These are phyloP conservation scores for Drosophila antonietae DNA, from an alignment of 2,888 invertebrate genomes.

Conservation along the genomic window DNA sequence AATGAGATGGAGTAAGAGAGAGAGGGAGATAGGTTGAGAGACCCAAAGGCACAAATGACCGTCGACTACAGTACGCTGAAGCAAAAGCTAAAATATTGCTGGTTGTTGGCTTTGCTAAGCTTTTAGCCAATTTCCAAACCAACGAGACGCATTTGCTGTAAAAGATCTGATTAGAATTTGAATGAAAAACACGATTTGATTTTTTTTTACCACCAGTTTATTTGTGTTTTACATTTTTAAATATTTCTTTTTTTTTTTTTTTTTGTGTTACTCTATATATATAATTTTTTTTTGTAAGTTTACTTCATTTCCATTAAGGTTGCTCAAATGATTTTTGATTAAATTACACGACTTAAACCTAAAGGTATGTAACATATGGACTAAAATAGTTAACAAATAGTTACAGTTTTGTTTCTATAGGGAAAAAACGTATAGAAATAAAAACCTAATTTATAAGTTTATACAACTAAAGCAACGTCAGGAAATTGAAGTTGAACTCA, in stretches of 20 bases:
- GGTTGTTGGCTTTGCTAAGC: constrained; percentile 43
- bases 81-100: constrained; percentile 21
- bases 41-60: neutral
- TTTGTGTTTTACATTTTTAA: constrained; percentile 57
- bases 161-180: neutral
- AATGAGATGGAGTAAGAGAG: neutral
- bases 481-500: constrained; percentile 70
- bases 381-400: constrained; percentile 76
- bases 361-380: constrained; percentile 77
- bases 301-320: constrained; percentile 73
- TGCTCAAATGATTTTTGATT: constrained; percentile 77
- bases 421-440: constrained; percentile 52
- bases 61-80: constrained; percentile 6
- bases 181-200: neutral
- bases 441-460: constrained; percentile 50
- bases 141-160: neutral
- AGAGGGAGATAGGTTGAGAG: too few species aligned
- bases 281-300: constrained; percentile 61
- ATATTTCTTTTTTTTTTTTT: constrained; percentile 24
- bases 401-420: constrained; percentile 55
- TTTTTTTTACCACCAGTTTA: constrained; percentile 70
- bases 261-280: constrained; percentile 37
- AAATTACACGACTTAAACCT: constrained; percentile 75
- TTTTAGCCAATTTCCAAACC: constrained; percentile 13
- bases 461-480: constrained; percentile 66